A percentile compares a stretch with the other conserved stretches of the same genome.
These are phyloP conservation scores for Elaphurus davidianus DNA, from an alignment of 2,113 vertebrate species.

Conservation along the genomic window DNA sequence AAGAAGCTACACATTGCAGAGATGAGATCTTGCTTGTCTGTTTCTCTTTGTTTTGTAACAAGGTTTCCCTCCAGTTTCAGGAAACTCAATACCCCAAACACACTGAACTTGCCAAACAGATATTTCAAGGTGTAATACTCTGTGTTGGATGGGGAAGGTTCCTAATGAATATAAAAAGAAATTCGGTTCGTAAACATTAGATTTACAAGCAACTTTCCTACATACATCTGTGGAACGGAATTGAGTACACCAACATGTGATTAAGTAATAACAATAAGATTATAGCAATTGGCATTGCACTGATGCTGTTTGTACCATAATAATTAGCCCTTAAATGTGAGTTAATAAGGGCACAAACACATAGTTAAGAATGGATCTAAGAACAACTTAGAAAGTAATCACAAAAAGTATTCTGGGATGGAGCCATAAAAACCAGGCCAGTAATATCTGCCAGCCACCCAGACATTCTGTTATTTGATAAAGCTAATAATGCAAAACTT, in stretches of 20 bases:
- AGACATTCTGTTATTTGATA: constrained; percentile 73
- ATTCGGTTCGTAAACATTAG: constrained; percentile 17
- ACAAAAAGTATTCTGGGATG: constrained; percentile 54
- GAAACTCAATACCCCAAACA: neutral
- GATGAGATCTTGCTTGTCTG: neutral
- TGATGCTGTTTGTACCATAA: constrained; percentile 10
- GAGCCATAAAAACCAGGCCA: constrained; percentile 54
- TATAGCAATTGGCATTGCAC: constrained; percentile 28
- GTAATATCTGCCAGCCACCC: constrained; percentile 60
- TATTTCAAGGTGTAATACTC: constrained; percentile 13
- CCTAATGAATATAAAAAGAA: neutral
- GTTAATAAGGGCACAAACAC: constrained; percentile 45
- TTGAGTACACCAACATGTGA: neutral
- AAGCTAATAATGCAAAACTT: constrained; percentile 77
- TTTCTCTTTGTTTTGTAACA: constrained; percentile 18
- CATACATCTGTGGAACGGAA: neutral
- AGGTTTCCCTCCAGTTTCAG: neutral
- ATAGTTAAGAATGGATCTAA: constrained; percentile 44
- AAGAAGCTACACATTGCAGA: neutral
- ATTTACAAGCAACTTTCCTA: neutral
- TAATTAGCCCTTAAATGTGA: constrained; percentile 46
- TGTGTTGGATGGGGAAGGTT: neutral
- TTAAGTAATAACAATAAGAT: constrained; percentile 50
- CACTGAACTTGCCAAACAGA: neutral
- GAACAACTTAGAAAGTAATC: constrained; percentile 60